Evolutionary conservation across 1,140 invertebrate genomes (phyloP).

Genomic region (Gonatopus flavifemur): DNA sequence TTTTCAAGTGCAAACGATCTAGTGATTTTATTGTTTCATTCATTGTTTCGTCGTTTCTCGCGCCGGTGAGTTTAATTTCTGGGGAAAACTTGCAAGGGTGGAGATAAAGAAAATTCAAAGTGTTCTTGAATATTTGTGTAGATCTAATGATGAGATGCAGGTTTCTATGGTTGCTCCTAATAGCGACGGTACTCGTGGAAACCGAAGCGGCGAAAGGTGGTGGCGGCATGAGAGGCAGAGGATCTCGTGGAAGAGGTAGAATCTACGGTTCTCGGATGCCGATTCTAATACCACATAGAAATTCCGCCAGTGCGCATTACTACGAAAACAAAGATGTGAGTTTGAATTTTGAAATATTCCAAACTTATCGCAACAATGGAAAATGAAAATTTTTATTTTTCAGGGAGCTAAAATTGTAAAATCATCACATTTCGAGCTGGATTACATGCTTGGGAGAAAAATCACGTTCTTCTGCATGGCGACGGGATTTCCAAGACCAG

Average conservation of each 20-base stretch:
- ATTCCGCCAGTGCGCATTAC: constrained; percentile 67
- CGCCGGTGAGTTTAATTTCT: no score
- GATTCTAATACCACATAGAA: constrained; percentile 66
- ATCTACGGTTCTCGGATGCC: constrained; percentile 61
- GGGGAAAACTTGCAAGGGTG: no score
- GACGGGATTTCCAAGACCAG: constrained; percentile 78
- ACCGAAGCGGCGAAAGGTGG: constrained; percentile 51
- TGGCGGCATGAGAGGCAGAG: constrained; percentile 39
- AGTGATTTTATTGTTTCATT: no score
- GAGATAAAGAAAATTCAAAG: background rate
- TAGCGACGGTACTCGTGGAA: constrained; percentile 33
- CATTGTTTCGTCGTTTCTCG: no score
- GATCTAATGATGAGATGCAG: constrained; percentile 46
- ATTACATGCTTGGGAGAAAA: constrained; percentile 90
- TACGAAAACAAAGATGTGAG: constrained; percentile 76
- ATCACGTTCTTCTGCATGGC: constrained; percentile 89
- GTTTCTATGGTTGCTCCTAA: constrained; percentile 36
- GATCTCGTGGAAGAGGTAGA: constrained; percentile 52
- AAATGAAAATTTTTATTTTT: constrained; percentile 10
- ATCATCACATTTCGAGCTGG: constrained; percentile 88
- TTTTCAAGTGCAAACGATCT: no score
- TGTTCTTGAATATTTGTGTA: constrained; percentile 6
- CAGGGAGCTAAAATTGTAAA: constrained; percentile 89
- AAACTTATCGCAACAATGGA: background rate
- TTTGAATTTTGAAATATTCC: constrained; percentile 19